These are phyloP conservation scores for Aepyceros melampus DNA, from an alignment of 2,113 vertebrate species.

Conservation along the genomic window DNA sequence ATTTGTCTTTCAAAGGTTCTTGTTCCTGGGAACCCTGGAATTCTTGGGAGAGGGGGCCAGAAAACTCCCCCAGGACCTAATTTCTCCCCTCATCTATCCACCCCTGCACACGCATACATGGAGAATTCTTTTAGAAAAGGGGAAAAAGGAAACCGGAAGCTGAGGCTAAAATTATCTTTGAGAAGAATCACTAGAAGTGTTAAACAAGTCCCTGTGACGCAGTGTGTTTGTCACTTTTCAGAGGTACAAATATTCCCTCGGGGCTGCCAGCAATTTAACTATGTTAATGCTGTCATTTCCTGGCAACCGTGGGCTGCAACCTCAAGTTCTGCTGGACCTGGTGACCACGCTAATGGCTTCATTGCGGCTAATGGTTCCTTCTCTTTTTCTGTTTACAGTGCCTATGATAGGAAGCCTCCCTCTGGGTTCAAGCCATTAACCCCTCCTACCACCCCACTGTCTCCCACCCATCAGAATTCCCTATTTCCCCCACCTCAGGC, in stretches of 20 bases:
- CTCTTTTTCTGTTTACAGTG: slow-evolving; percentile 83
- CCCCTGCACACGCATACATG: neutral
- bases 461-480: slow-evolving; percentile 82
- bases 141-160: slow-evolving; percentile 66
- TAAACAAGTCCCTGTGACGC: slow-evolving; percentile 53
- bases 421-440: slow-evolving; percentile 95
- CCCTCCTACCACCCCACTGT: slow-evolving; percentile 90
- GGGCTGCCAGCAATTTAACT: slow-evolving; percentile 64
- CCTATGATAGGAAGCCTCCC: slow-evolving; percentile 94
- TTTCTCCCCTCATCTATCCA: neutral
- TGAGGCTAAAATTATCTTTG: slow-evolving; percentile 76
- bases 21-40: slow-evolving; percentile 29
- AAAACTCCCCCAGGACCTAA: neutral
- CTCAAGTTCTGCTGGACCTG: neutral
- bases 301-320: slow-evolving; percentile 59
- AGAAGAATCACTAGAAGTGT: slow-evolving; percentile 74
- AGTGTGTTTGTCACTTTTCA: slow-evolving; percentile 45
- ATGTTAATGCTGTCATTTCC: slow-evolving; percentile 61
- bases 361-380: slow-evolving; percentile 26
- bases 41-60: neutral
- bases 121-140: slow-evolving; percentile 55
- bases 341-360: neutral
- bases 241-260: slow-evolving; percentile 35
- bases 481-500: slow-evolving; percentile 74
- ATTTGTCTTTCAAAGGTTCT: neutral